Base-by-base conservation (phyloP, 2,888 invertebrate species). In the Aplocera efformata region DNA sequence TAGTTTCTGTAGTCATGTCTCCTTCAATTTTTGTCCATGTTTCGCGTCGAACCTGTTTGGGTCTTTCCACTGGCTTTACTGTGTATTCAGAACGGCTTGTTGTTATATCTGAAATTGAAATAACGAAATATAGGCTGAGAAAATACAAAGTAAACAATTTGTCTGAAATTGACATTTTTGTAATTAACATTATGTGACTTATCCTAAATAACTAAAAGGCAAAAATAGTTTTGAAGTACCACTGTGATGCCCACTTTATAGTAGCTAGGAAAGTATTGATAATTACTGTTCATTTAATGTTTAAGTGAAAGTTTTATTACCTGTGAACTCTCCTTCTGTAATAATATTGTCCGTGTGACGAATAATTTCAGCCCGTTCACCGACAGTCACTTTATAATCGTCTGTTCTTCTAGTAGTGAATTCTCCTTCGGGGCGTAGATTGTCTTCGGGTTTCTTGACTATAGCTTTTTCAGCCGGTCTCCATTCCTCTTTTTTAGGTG, bases 11-110 rank as follows among this genome's bases (percentile, higher is more conserved):
- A 27, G 76, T 89, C 75, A 94, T 91, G 39, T 94, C 94, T 20
- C 94, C 94, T 77, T 93, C 94, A 28, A 93, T 81, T 72, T 94
- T 94, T 0, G 94, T 94, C 89, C 92, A 94, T 1, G 94, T 94
- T 61, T 94, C 93, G 36, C 94, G 90, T 55, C 94, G 86, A 31
- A 93, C 90, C 42, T 91, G 90, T 61, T 83, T 90, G 27, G 92
- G 89, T 59, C 92, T 82, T 71, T 92, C 93, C 4, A 89, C 85
- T 48, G 90, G 90, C 70, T 91, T 90, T n/a, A 92, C 91, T 50
- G 92, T 93, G 71, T 91, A 94, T 66, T 92, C 93, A 46, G 90
- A 78, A 58, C 92, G 91, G 34, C 90, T 89, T 33, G 94, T 94
- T 42, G 94, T 94, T 41, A 90, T 86, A 77, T 92, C 94, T 94